Evolutionary conservation across 1,140 invertebrate genomes (phyloP).

Genomic region (Vanessa tameamea): DNA sequence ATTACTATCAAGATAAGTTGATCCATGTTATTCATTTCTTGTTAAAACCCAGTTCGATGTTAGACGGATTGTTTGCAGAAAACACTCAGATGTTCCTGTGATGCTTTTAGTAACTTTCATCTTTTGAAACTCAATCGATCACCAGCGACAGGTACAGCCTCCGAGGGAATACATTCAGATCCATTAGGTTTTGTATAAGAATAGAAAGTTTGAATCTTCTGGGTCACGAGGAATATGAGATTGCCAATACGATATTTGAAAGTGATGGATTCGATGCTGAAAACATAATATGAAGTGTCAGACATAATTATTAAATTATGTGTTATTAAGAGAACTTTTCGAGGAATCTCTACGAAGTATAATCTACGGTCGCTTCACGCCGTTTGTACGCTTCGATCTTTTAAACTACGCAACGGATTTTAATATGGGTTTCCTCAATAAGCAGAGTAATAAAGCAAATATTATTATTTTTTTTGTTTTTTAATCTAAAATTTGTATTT

Average conservation of each 20-base stretch:
- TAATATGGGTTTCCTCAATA: too few relatives aligned
- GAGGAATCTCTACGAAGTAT: too few relatives aligned
- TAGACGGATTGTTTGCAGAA: not conserved
- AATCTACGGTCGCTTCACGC: too few relatives aligned
- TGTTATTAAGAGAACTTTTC: not conserved
- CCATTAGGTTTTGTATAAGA: constrained; percentile 33
- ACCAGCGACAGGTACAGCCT: constrained; percentile 29
- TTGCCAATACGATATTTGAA: constrained; percentile 5
- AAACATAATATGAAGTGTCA: too few relatives aligned
- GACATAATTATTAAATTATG: not conserved
- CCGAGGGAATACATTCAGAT: constrained; percentile 26
- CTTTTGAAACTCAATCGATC: constrained; percentile 31
- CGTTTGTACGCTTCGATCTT: too few relatives aligned
- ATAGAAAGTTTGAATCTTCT: constrained; percentile 31
- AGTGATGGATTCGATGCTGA: not conserved
- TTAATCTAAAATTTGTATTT: too few relatives aligned
- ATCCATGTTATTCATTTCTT: not conserved
- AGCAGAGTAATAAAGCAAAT: too few relatives aligned
- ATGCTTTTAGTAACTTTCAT: constrained; percentile 33
- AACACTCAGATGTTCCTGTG: not conserved
- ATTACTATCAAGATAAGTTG: not conserved
- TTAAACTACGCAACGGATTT: too few relatives aligned
- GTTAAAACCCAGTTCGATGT: not conserved
- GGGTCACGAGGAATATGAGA: constrained; percentile 24
- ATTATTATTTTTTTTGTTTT: too few relatives aligned